Evolutionary conservation across 2,888 invertebrate genomes (phyloP), one percentile per base, ranked within the genome.

Genomic region (Harpagoxenus sublaevis): DNA sequence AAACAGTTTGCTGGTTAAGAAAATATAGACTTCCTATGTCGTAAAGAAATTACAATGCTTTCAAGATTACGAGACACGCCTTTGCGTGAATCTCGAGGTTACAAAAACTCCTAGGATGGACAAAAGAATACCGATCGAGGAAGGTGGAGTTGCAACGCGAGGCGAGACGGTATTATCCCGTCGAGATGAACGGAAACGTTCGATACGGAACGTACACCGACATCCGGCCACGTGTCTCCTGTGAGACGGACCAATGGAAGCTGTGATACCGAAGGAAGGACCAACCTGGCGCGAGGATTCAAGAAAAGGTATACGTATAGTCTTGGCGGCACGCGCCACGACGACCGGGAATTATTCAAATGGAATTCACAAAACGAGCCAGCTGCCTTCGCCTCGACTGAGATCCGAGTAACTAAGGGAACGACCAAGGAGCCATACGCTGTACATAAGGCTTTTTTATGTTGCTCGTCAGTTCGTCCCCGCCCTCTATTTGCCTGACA

Each of bases 161-260:
- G 89, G 89, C 91, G 91, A 92, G 91, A 91, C 92, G 91, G 89
- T 87, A 91, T 91, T 92, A 92, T 90, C 87, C 89, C 39, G 9
- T 81, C 86, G 66, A 63, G 75, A 42, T 83, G 87, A 90, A 87
- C 94, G 93, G 94, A 93, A 94, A 93, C 88, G 90, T 68, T 66
- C 28, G 91, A 89, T 63, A 65, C 89, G 91, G 90, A 91, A 92
- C 91, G 85, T 87, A 89, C 90, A 89, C 91, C 92, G 89, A 92
- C 94, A 94, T 95, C 94, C 95, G 94, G 94, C 94, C 94, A 94
- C 94, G 94, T 94, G 94, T 92, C 92, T 86, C 75, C 48, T 45
- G n/a, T 15, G 28, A 81, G 81, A 84, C 88, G 88, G 86, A 87
- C 91, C 91, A 91, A 91, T 87, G 73, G 84, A 86, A 83, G 62